Conservation (phyloP, 92 coral and sea anemone species). For the Parazoanthus darwini region DNA sequence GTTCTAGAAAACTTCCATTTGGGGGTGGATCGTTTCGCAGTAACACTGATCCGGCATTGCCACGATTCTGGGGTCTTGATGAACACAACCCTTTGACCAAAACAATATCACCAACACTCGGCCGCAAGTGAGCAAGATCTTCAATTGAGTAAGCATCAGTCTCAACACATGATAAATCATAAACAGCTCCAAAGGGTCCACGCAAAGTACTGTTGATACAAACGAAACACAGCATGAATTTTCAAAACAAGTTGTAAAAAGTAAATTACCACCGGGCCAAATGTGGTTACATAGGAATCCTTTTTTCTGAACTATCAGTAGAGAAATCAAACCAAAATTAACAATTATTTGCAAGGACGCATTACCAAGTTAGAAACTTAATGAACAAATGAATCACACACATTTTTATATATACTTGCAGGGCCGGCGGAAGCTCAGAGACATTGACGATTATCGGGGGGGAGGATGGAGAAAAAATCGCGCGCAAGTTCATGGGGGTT, state of each 20-base stretch:
- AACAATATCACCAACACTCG: constrained; percentile 43
- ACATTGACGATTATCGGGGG: too few relatives aligned
- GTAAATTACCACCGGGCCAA: neutral
- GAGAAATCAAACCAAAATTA: too few relatives aligned
- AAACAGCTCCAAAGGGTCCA: constrained; percentile 65
- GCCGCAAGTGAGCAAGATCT: constrained; percentile 43
- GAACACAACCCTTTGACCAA: constrained; percentile 61
- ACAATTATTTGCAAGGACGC: neutral
- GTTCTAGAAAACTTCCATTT: constrained; percentile 36
- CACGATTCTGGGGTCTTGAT: constrained; percentile 46
- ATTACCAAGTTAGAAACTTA: too few relatives aligned
- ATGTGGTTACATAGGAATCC: too few relatives aligned
- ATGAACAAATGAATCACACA: neutral
- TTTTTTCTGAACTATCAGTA: neutral
- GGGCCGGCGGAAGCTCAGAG: too few relatives aligned
- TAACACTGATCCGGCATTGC: constrained; percentile 49
- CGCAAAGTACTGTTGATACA: constrained; percentile 13
- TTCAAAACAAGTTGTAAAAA: neutral
- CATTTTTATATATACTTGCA: too few relatives aligned
- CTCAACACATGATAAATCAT: constrained; percentile 40
- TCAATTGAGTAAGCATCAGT: constrained; percentile 36
- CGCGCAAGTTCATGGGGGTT: too few relatives aligned
- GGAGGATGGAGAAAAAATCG: too few relatives aligned
- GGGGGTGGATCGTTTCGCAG: constrained; percentile 59
- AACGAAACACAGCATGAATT: neutral